phyloP scores from a whole-genome alignment of 1,140 invertebrate genomes.

The Hyphantria cunea region DNA sequence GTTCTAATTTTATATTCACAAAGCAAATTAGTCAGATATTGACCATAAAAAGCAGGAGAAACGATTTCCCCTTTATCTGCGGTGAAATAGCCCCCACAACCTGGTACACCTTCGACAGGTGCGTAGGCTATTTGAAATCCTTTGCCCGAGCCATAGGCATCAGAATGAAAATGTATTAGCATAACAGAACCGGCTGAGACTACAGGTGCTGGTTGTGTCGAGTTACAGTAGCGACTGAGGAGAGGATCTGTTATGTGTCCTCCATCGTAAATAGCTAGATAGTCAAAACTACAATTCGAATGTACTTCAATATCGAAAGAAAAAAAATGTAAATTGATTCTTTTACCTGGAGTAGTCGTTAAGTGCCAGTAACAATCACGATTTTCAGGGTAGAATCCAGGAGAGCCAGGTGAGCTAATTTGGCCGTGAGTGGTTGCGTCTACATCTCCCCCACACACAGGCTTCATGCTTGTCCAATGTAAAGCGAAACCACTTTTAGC shows the following conservation, averaged over 20 bases:
- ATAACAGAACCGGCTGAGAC: conserved; percentile 85
- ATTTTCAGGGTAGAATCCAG: conserved; percentile 90
- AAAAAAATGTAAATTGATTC: conserved; percentile 92
- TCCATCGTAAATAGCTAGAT: conserved; percentile 87
- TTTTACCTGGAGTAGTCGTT: conserved; percentile 85
- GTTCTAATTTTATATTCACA: conserved; percentile 91
- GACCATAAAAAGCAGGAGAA: conserved; percentile 84
- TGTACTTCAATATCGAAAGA: conserved; percentile 90
- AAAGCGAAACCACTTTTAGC: conserved; percentile 87
- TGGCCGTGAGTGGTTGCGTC: conserved; percentile 84
- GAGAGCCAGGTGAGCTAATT: conserved; percentile 91
- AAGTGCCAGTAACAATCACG: conserved; percentile 91
- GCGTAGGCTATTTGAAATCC: conserved; percentile 92
- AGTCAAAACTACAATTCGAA: conserved; percentile 89
- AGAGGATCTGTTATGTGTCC: conserved; percentile 73
- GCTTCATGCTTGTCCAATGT: conserved; percentile 87
- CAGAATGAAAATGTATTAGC: conserved; percentile 90
- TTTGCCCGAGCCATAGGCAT: conserved; percentile 83
- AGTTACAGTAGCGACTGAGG: conserved; percentile 88
- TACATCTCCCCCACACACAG: conserved; percentile 89
- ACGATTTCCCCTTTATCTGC: conserved; percentile 84
- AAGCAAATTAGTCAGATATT: conserved; percentile 83
- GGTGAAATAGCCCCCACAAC: conserved; percentile 91
- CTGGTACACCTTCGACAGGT: conserved; percentile 86
- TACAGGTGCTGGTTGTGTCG: conserved; percentile 86